Base-by-base conservation (phyloP, 1,140 invertebrate genomes). In the Schmidtea mediterranea region DNA sequence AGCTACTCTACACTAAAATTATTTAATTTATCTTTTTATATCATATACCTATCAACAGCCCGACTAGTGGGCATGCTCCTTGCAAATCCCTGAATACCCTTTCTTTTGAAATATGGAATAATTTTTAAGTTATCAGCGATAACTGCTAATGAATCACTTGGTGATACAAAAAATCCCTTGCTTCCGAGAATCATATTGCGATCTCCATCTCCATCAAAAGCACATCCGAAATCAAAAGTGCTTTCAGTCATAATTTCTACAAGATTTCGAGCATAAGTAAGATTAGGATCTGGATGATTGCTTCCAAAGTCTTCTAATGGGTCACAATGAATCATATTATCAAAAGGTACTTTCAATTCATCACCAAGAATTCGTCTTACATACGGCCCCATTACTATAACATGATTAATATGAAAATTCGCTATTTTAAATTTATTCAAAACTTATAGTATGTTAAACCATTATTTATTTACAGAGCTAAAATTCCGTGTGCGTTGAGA, bases 161-260 rank as follows among this genome's bases (percentile, higher is more conserved):
- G 90, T 0, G 80, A 92, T 1, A 97, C 84, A 68, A 97, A 98
- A 63, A 95, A 95, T 13, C 82, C 87, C 43, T 77, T 77, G 57
- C 78, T 75, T 2, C 90, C 90, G 26, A 98, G 74, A 55, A 98
- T 83, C 90, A 92, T 92, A 65, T 90, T 90, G 43, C 86, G 73
- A 65, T 92, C 84, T 51, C 87, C 89, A 68, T 97, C 90, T 10
- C 90, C 90, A 71, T 98, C 92, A 66, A 97, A 98, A 43, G 92
- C 92, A 26, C 83, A 87, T 36, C 90, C 92, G 59, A 98, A 80
- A 63, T 86, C 82, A 61, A 80, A 80, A 47, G 77, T 74, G 10
- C 26, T 32, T 1, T 80, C 78, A 55, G 74, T 71, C 57, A 75
- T 74, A 43, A 90, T 72, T 37, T 77, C 66, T 0, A 90, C 83